Base-by-base conservation (phyloP, 1,140 invertebrate species). In the Leptinotarsa texana region DNA sequence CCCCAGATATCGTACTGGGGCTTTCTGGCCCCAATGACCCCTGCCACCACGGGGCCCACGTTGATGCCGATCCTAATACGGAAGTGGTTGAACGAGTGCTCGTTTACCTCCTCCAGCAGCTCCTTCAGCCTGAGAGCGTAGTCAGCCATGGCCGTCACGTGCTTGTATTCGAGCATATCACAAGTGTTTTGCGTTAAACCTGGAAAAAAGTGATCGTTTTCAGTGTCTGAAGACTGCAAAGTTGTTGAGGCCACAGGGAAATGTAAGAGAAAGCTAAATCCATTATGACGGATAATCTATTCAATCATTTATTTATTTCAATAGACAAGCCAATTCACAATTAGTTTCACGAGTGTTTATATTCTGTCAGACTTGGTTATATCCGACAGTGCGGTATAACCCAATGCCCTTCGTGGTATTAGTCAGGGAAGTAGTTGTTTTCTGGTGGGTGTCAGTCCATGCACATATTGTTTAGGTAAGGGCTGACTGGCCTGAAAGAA, bases 81-180 rank as follows among this genome's bases (percentile, higher is more conserved):
- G 86, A 99, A 99, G 87, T 95, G 96, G 87, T 99, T 98, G 87
- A 98, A 98, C 3, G 96, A 97, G 87, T 99, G 96, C 85, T 96
- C 93, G 86, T 98, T 99, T 76, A 99, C 95, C 85, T 94, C 92
- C 75, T 92, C 90, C 77, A 99, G 89, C 86, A 97, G 95, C 76
- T 95, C 91, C 67, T 91, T 90, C 65, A 99, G 90, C 66, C 94
- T 89, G 21, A 98, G 87, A 0, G 96, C 94, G 84, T 95, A 98
- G 83, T 98, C 95, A 0, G 95, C 95, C 93, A 96, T 96, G 0
- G 94, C 93, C 0, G 92, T 94, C 61, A 96, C 93, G 86, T 96
- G 95, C 2, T 88, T 89, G 83, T 89, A 93, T 78, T 91, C 91
- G 63, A 89, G 89, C 83, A 93, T 89, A 86, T 96, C 94, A 76